Percentiles rank a stretch among this genome's conserved stretches.
Evolutionary conservation across 2,113 vertebrate genomes (phyloP).

Genomic region (Pollachius pollachius): DNA sequence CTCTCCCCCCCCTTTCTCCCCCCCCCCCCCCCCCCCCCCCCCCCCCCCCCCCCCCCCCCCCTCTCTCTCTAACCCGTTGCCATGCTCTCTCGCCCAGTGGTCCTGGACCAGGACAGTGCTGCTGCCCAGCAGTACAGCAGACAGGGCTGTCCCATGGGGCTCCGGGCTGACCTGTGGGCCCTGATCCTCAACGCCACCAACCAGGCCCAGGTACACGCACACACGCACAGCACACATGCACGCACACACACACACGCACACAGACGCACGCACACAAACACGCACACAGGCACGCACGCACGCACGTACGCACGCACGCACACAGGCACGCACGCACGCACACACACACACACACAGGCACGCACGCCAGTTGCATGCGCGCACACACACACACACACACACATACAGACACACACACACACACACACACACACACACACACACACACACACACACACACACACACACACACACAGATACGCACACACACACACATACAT

Average conservation of each 20-base stretch:
- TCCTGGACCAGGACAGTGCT: slow-evolving; percentile 87
- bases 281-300: not conserved
- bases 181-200: slow-evolving; percentile 89
- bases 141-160: slow-evolving; percentile 90
- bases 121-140: slow-evolving; percentile 94
- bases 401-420: not conserved
- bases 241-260: not conserved
- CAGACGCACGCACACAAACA: not conserved
- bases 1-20: not conserved
- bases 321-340: too few species aligned
- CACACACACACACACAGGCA: too few species aligned
- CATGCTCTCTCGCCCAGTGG: slow-evolving; percentile 66
- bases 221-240: not conserved
- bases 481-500: too few species aligned
- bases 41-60: not conserved
- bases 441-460: not conserved
- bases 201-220: slow-evolving; percentile 83
- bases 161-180: slow-evolving; percentile 90
- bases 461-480: slow-evolving; percentile 28
- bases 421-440: slow-evolving; percentile 15
- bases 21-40: not conserved
- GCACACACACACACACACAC: too few species aligned
- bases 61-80: slow-evolving; percentile 79
- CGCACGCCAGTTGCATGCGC: too few species aligned
- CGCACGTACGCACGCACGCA: slow-evolving; percentile 25